A percentile compares a stretch with the other conserved stretches of the same genome.
Evolutionary conservation across 1,140 invertebrate species (phyloP).

Genomic region (Oncopeltus fasciatus): DNA sequence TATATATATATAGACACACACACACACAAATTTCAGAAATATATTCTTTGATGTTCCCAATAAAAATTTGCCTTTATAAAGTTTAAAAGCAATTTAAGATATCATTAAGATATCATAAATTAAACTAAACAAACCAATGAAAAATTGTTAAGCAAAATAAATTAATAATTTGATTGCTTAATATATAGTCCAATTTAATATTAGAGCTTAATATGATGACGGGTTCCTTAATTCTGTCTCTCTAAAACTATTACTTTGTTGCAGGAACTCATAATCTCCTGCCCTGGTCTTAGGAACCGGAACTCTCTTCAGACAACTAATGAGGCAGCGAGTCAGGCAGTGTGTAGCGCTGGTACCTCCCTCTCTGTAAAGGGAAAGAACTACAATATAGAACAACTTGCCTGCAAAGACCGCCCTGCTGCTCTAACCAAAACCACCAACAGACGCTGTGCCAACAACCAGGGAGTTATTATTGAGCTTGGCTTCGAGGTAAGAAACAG

Average conservation of each 20-base stretch:
- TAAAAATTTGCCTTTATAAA: too few relatives aligned
- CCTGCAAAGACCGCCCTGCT: constrained; percentile 7
- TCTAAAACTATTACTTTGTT: not conserved
- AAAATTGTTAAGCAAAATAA: too few relatives aligned
- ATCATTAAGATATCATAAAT: too few relatives aligned
- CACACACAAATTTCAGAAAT: too few relatives aligned
- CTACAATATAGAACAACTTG: not conserved
- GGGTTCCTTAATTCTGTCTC: too few relatives aligned
- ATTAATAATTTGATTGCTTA: too few relatives aligned
- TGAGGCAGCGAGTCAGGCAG: not conserved
- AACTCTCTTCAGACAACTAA: constrained; percentile 9
- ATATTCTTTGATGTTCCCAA: too few relatives aligned
- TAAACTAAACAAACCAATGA: too few relatives aligned
- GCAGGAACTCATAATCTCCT: constrained; percentile 13
- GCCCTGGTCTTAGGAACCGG: constrained; percentile 17
- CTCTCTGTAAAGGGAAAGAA: constrained; percentile 3
- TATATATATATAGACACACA: too few relatives aligned
- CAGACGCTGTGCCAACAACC: not conserved
- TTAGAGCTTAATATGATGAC: too few relatives aligned
- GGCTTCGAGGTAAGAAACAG: constrained; percentile 12
- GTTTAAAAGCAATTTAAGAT: too few relatives aligned
- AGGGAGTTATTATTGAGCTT: constrained; percentile 10
- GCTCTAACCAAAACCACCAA: constrained; percentile 7
- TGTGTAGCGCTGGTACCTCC: not conserved
- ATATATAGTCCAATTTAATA: too few relatives aligned